Base-by-base conservation (phyloP, 2,797 vertebrate genomes). In the Phrynocephalus vlangalii region DNA sequence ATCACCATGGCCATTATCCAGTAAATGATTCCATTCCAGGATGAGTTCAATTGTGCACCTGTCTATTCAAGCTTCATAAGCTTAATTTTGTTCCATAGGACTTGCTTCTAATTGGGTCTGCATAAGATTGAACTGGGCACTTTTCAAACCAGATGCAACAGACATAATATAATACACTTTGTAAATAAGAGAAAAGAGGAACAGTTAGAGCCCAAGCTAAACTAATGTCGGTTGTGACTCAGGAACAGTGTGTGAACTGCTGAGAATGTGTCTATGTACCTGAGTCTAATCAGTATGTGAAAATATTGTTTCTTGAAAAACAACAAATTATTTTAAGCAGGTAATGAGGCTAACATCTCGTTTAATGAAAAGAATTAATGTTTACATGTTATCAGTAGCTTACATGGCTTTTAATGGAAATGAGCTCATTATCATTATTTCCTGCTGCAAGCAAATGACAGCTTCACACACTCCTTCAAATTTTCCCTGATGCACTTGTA, bases 261-360 rank as follows among this genome's bases (percentile, higher is more conserved):
- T 52, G 7, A 18, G 8, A 50, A 83, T n/a, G 26, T 83, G 44
- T 52, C 28, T n/a, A 48, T 5, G 50, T 50, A 52, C 70, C 38
- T 44, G 38, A 44, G 71, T 71, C 20, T 60, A 89, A 80, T 82
- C 80, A 48, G 82, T 75, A 80, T 63, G 87, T 26, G 56, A 8
- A 82, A 33, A 82, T 30, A 28, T 72, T 85, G 60, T 8, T 28
- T 26, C 66, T 1, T 44, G 44, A 9, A 77, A 77, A 48, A 77
- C 9, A 77, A 44, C 9, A 50, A 20, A 63, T 0, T 26, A 10
- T 7, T 67, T 86, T 8, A 18, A 13, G 5, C 0, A 2, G 16
- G 3, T 24, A 79, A 3, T 44, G 9, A 8, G 1, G 50, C 3
- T 82, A 84, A 50, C 67, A 71, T 86, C 26, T 33, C 1, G 33